These are phyloP conservation scores for Drosophila bocqueti DNA, from an alignment of 1,140 invertebrate genomes.

Conservation along the genomic window DNA sequence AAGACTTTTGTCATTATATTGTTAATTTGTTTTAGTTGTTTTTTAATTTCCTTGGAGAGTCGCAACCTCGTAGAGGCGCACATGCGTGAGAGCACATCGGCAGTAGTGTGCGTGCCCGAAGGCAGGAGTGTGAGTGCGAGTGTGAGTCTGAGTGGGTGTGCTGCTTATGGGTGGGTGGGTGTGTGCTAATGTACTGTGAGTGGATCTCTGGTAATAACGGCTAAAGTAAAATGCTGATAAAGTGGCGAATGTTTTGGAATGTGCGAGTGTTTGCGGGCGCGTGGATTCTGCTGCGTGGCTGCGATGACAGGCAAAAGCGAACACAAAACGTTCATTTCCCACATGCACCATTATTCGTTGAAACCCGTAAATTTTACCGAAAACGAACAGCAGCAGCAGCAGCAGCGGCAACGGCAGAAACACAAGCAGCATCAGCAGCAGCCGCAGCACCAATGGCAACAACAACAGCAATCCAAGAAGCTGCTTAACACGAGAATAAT, in stretches of 20 bases:
- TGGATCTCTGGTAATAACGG: slow-evolving; percentile 73
- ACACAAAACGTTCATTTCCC: slow-evolving; percentile 84
- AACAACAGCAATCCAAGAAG: slow-evolving; percentile 65
- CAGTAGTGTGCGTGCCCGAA: slow-evolving; percentile 23
- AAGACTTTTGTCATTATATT: slow-evolving; percentile 80
- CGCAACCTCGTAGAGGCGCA: slow-evolving; percentile 65
- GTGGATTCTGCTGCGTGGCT: slow-evolving; percentile 63
- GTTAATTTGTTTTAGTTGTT: slow-evolving; percentile 84
- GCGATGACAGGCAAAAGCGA: slow-evolving; percentile 80
- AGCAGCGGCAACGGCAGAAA: slow-evolving; percentile 6
- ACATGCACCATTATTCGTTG: slow-evolving; percentile 82
- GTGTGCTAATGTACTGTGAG: slow-evolving; percentile 68
- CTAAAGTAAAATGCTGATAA: slow-evolving; percentile 83
- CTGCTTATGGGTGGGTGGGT: not conserved
- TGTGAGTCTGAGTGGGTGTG: slow-evolving; percentile 13
- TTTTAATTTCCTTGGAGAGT: slow-evolving; percentile 83
- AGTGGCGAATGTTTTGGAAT: slow-evolving; percentile 76
- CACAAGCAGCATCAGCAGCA: slow-evolving; percentile 14
- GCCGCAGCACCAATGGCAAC: slow-evolving; percentile 29
- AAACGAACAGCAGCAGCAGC: slow-evolving; percentile 62
- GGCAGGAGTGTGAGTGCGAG: not conserved
- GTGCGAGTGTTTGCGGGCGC: slow-evolving; percentile 42
- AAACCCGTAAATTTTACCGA: slow-evolving; percentile 78
- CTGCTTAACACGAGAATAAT: slow-evolving; percentile 83
- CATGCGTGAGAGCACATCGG: slow-evolving; percentile 44